These are phyloP conservation scores for Graptemys geographica DNA, from an alignment of 2,797 vertebrate genomes.

Conservation along the genomic window DNA sequence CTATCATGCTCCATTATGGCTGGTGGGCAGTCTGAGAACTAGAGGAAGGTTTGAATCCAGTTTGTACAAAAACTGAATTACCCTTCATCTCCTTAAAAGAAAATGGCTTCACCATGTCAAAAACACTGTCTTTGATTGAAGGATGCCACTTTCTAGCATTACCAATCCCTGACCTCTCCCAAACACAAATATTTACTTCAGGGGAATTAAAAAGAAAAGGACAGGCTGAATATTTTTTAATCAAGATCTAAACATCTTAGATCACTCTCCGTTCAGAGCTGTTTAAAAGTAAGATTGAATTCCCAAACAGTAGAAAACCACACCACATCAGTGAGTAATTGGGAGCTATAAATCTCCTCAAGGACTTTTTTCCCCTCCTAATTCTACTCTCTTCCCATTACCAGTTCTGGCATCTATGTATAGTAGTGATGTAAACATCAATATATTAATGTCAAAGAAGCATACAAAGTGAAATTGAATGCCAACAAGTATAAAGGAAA, in stretches of 20 bases:
- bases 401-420: conserved; percentile 28
- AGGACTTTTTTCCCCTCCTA: conserved; percentile 17
- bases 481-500: conserved; percentile 55
- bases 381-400: conserved; percentile 37
- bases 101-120: not conserved
- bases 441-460: conserved; percentile 62
- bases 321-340: not conserved
- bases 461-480: conserved; percentile 69
- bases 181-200: not conserved
- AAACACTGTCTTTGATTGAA: not conserved
- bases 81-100: not conserved
- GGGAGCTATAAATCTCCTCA: conserved; percentile 41
- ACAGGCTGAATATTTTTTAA: not conserved
- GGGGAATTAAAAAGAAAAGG: conserved; percentile 13
- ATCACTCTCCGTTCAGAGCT: not conserved
- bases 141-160: not conserved
- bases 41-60: not conserved
- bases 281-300: not conserved
- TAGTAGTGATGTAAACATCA: conserved; percentile 66
- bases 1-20: not conserved
- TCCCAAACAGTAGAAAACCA: not conserved
- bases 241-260: not conserved
- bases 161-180: not conserved
- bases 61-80: not conserved
- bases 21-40: not conserved